phyloP scores from a whole-genome alignment of 2,888 invertebrate genomes.

The Miltochrista miniata region DNA sequence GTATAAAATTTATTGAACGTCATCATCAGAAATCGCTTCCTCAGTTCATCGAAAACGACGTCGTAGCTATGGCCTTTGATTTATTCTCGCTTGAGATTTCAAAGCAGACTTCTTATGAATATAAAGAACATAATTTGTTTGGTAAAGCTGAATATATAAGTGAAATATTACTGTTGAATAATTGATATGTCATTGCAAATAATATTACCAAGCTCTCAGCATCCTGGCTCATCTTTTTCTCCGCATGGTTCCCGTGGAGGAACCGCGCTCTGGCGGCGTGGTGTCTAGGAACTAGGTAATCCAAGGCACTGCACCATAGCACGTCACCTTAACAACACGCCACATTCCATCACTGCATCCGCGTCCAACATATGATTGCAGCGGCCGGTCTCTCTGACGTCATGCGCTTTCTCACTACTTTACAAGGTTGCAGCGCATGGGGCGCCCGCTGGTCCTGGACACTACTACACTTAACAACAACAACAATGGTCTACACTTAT shows the following conservation, averaged over 20 bases:
- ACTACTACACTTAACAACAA: conserved; percentile 44
- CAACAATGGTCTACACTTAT: conserved; percentile 45
- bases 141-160: no score
- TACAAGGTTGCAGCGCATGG: conserved; percentile 63
- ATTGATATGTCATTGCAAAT: conserved; percentile 51
- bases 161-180: no score
- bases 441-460: conserved; percentile 39
- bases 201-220: conserved; percentile 88
- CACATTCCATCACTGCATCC: conserved; percentile 83
- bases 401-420: conserved; percentile 76
- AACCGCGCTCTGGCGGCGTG: conserved; percentile 70
- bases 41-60: conserved; percentile 46
- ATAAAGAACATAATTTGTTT: no score
- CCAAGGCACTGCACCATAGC: conserved; percentile 68
- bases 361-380: conserved; percentile 81
- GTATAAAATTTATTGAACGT: neutral
- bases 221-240: conserved; percentile 89
- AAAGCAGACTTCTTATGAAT: no score
- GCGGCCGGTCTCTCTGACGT: conserved; percentile 77
- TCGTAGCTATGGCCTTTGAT: conserved; percentile 8
- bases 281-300: conserved; percentile 64
- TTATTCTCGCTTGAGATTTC: no score
- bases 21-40: conserved; percentile 58
- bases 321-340: conserved; percentile 77
- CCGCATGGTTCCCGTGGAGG: conserved; percentile 83